Conservation (phyloP, 2,888 invertebrate genomes). For the Arenicola marina region DNA sequence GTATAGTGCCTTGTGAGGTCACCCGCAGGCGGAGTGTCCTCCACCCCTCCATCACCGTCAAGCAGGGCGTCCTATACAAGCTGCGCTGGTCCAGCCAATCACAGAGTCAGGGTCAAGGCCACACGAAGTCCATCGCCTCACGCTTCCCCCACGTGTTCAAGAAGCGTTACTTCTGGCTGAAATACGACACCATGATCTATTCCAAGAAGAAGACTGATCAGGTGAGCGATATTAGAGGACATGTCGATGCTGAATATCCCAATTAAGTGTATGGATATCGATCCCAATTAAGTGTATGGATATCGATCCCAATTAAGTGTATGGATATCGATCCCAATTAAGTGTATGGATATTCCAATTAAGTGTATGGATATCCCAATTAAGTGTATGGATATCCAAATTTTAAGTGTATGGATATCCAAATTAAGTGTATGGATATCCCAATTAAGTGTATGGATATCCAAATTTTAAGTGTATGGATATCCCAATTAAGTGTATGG, state of each 20-base stretch:
- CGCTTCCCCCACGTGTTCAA: constrained; percentile 39
- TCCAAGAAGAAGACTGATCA: constrained; percentile 36
- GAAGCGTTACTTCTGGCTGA: constrained; percentile 44
- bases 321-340: too few species aligned
- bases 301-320: too few species aligned
- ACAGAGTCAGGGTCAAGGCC: not conserved
- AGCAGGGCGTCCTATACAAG: constrained; percentile 40
- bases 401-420: too few species aligned
- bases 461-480: too few species aligned
- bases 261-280: not conserved
- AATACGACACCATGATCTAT: constrained; percentile 37
- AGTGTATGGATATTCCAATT: too few species aligned
- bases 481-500: too few species aligned
- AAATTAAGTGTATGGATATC: too few species aligned
- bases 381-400: not conserved
- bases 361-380: not conserved
- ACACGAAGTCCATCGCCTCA: constrained; percentile 26
- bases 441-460: too few species aligned
- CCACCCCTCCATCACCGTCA: constrained; percentile 35
- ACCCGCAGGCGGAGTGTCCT: constrained; percentile 23
- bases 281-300: too few species aligned
- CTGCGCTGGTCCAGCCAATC: constrained; percentile 30
- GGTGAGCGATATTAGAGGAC: constrained; percentile 9
- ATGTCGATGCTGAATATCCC: not conserved
- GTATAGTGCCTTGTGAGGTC: constrained; percentile 1